Percentiles rank a stretch among this genome's conserved stretches.
Conservation (phyloP, 1,140 invertebrate species). For the Zeugodacus cucurbitae region DNA sequence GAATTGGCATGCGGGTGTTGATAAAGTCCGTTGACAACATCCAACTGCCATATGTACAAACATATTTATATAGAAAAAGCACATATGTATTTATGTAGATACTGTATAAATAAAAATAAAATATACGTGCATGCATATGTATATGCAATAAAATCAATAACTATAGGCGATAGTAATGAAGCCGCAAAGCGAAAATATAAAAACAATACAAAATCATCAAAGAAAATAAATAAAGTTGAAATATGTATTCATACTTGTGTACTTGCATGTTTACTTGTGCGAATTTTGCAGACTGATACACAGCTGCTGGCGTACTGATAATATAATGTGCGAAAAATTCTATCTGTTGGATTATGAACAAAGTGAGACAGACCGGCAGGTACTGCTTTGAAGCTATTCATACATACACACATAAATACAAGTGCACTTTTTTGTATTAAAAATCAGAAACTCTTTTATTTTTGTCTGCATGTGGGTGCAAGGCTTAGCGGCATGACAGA, state of each 20-base stretch:
- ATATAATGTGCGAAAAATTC: background rate
- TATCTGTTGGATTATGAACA: background rate
- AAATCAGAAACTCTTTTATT: background rate
- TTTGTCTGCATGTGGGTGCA: too few species aligned
- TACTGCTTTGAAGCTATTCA: background rate
- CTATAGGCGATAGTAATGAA: background rate
- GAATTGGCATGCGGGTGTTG: background rate
- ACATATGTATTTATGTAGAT: background rate
- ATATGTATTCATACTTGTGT: background rate
- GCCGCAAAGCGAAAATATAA: background rate
- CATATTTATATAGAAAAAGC: background rate
- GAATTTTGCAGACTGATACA: background rate
- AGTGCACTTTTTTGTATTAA: background rate
- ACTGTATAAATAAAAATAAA: background rate
- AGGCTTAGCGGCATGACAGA: too few species aligned
- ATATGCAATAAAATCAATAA: background rate
- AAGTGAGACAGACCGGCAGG: too few species aligned
- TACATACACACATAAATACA: background rate
- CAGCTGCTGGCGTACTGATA: constrained; percentile 8
- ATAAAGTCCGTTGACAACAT: background rate
- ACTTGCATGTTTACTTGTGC: background rate
- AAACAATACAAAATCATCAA: background rate
- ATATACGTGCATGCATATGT: background rate
- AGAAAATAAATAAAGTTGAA: background rate
- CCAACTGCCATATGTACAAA: background rate